phyloP scores from a whole-genome alignment of 2,888 invertebrate species.

The Pocota personata region DNA sequence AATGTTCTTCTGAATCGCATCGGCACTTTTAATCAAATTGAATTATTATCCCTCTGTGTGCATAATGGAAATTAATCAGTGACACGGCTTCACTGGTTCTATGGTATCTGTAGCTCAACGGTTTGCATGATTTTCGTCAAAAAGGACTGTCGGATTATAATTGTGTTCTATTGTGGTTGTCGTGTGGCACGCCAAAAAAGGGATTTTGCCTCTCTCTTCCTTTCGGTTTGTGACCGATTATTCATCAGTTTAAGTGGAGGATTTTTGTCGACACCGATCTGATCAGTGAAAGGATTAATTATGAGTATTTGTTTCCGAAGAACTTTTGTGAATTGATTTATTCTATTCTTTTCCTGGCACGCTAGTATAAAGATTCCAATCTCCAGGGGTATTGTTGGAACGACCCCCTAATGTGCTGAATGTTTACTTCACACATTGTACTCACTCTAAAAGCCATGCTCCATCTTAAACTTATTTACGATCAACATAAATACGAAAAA shows the following conservation, averaged over 20 bases:
- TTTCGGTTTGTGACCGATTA: constrained; percentile 11
- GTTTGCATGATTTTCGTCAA: constrained; percentile 45
- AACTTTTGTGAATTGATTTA: constrained; percentile 31
- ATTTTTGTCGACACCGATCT: constrained; percentile 57
- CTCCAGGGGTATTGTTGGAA: background rate
- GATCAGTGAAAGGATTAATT: constrained; percentile 65
- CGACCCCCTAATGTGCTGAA: constrained; percentile 11
- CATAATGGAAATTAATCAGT: constrained; percentile 69
- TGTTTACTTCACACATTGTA: constrained; percentile 20
- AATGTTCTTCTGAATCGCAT: constrained; percentile 23
- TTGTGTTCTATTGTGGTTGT: constrained; percentile 49
- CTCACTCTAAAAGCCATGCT: background rate
- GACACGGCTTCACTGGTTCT: constrained; percentile 22
- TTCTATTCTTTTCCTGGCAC: background rate
- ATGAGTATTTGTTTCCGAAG: background rate
- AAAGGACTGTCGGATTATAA: constrained; percentile 47
- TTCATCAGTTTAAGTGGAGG: constrained; percentile 69
- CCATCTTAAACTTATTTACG: constrained; percentile 50
- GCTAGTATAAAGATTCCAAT: background rate
- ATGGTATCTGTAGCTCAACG: constrained; percentile 27
- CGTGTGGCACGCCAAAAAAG: constrained; percentile 65
- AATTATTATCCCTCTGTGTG: constrained; percentile 52
- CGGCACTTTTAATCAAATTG: constrained; percentile 67
- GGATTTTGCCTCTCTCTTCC: constrained; percentile 15
- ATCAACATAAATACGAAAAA: constrained; percentile 43